A percentile compares a stretch with the other conserved stretches of the same genome.
phyloP scores from a whole-genome alignment of 1,140 invertebrate species.

The Nixonia krombeini region DNA sequence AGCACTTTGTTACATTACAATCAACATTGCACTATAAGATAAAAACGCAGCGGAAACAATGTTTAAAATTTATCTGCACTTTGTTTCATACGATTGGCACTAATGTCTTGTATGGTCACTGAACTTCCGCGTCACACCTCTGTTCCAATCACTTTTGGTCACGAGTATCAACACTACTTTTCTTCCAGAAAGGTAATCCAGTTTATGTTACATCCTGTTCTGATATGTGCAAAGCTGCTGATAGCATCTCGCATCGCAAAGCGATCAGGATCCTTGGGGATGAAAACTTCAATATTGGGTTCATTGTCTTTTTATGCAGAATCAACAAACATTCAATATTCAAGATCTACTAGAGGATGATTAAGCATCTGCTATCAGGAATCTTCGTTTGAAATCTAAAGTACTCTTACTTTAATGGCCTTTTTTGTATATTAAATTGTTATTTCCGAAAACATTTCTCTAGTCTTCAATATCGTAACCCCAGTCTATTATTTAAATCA shows the following conservation, averaged over 20 bases:
- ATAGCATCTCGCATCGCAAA: conserved; percentile 5
- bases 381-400: too few species aligned
- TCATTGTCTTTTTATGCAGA: not conserved
- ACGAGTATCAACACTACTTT: conserved; percentile 10
- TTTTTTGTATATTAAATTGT: too few species aligned
- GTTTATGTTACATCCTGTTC: not conserved
- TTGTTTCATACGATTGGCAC: conserved; percentile 59
- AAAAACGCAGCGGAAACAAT: conserved; percentile 35
- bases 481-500: too few species aligned
- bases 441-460: too few species aligned
- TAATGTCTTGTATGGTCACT: conserved; percentile 66
- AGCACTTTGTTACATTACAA: too few species aligned
- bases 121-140: conserved; percentile 58
- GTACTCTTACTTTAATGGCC: too few species aligned
- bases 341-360: too few species aligned
- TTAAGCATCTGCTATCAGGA: too few species aligned
- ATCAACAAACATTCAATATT: conserved; percentile 9
- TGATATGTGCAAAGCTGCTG: not conserved
- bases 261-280: not conserved
- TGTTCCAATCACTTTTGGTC: conserved; percentile 1
- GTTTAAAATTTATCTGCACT: conserved; percentile 56
- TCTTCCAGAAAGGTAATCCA: conserved; percentile 2
- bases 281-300: conserved; percentile 5
- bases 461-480: too few species aligned
- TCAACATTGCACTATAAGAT: not conserved